Evolutionary conservation across 2,113 vertebrate species (phyloP), one percentile per base, ranked within the genome.

Genomic region (Dipodomys ordii): DNA sequence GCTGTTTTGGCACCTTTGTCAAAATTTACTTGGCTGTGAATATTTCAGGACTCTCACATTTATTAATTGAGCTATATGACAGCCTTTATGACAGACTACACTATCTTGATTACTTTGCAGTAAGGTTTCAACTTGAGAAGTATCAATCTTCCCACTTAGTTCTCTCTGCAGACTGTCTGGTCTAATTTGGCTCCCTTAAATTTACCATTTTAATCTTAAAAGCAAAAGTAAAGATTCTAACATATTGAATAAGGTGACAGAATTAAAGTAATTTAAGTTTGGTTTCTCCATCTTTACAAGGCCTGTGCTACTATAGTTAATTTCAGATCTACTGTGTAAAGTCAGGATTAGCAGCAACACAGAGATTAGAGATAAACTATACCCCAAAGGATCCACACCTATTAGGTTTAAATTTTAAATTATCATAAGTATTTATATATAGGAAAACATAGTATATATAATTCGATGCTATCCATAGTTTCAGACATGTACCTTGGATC

Each of bases 201-300:
- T 93, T 93, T 88, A 16, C 49, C 60, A 28, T 93, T 93, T 94
- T 64, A 72, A 62, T 77, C 32, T 88, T 95, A 78, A 91, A 53
- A 57, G 39, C 69, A 88, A 88, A 77, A 39, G 39, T 39, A 85
- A 13, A 85, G 67, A 76, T 84, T 83, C 39, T 62, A 87, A 64
- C 12, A 60, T 15, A 62, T 73, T 30, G 81, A 39, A 65, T 83
- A 77, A 23, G 13, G 35, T 78, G 71, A 83, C 65, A 87, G 35
- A 53, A 35, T n/a, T 78, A 13, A 90, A 90, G 16, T 77, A 71
- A 95, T 30, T 76, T 27, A 69, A 77, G 39, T 83, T 90, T 46
- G 32, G 13, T 72, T 87, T 95, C 39, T 72, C 93, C 39, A 78
- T 78, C n/a, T 93, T 90, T 67, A 72, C 10, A 83, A 78, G 82